These are phyloP conservation scores for Petrocephalus sullivani DNA, from an alignment of 2,797 vertebrate genomes.

Conservation along the genomic window DNA sequence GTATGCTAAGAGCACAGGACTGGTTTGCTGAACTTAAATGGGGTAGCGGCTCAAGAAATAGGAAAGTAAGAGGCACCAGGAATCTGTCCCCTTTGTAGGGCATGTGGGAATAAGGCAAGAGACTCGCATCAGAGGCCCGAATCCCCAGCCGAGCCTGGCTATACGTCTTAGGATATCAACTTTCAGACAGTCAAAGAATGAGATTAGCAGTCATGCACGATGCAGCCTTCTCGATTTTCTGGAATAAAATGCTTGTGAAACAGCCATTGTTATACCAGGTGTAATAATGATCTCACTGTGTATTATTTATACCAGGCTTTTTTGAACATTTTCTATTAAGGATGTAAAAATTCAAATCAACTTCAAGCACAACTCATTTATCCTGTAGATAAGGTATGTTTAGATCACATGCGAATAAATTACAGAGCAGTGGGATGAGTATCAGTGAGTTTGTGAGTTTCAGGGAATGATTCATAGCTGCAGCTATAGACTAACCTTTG, in stretches of 20 bases:
- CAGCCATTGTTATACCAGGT: not conserved
- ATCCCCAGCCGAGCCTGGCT: not conserved
- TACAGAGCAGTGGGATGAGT: not conserved
- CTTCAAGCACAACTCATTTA: not conserved
- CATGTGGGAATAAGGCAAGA: not conserved
- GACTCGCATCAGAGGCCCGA: not conserved
- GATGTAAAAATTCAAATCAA: not conserved
- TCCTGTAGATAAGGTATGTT: not conserved
- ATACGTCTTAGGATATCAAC: not conserved
- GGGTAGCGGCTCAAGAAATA: not conserved
- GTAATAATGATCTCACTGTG: not conserved
- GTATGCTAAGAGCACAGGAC: not conserved
- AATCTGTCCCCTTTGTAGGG: not conserved
- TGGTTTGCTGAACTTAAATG: not conserved
- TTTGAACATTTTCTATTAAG: not conserved
- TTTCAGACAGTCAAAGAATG: not conserved
- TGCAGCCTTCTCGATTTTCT: not conserved
- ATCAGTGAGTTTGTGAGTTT: not conserved
- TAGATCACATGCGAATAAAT: not conserved
- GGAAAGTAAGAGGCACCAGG: not conserved
- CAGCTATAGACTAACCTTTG: not conserved
- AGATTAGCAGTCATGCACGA: not conserved
- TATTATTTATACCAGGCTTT: not conserved
- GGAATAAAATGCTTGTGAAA: not conserved
- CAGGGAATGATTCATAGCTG: not conserved